phyloP scores from a whole-genome alignment of 2,797 vertebrate genomes.

The Linurgus olivaceus region DNA sequence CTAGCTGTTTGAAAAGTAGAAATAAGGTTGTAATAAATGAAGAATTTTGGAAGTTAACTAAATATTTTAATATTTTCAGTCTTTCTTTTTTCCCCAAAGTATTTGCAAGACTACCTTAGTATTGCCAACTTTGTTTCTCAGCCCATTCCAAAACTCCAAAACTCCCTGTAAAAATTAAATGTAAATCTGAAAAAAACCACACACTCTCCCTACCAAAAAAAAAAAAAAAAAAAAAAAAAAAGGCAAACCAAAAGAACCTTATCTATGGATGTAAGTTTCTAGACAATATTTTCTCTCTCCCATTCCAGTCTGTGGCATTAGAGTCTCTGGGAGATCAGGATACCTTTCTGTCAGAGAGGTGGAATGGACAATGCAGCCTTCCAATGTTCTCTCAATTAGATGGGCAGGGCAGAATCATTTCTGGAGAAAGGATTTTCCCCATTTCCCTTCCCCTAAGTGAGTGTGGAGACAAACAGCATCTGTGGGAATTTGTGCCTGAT shows the following conservation, averaged over 20 bases:
- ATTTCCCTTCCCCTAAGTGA: not conserved
- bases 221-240: not conserved
- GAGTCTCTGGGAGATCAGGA: not conserved
- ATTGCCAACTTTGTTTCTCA: not conserved
- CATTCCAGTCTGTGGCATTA: not conserved
- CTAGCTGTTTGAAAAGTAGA: not conserved
- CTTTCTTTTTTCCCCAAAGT: not conserved
- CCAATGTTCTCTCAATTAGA: not conserved
- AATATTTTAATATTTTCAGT: not conserved
- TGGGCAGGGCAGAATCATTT: not conserved
- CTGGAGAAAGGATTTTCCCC: not conserved
- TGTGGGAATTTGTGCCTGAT: not conserved
- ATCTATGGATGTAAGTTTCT: not conserved
- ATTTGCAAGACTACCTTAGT: not conserved
- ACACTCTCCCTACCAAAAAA: rapidly evolving
- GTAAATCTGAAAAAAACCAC: not conserved
- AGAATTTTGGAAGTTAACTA: not conserved
- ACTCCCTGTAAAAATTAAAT: not conserved
- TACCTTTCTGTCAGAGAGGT: not conserved
- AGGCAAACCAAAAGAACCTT: not conserved
- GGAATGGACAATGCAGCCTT: not conserved
- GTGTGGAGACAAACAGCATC: not conserved
- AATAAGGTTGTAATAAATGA: not conserved
- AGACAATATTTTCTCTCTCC: not conserved
- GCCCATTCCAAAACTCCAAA: not conserved